Conservation (phyloP, 2,888 invertebrate genomes). For the Nephrocerus scutellatus region DNA sequence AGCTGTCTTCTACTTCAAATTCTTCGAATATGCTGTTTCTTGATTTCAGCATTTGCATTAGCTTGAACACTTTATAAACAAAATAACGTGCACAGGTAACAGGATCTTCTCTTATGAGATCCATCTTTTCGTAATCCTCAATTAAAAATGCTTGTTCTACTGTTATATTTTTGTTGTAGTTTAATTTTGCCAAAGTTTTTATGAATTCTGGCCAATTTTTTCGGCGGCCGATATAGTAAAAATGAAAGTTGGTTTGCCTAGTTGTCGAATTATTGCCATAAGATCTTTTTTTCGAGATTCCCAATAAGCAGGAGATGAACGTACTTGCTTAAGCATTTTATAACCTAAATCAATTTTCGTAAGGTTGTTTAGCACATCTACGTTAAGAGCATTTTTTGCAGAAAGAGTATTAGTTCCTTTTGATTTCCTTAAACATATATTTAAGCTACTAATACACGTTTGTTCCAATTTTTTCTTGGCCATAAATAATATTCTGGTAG, state of each 20-base stretch:
- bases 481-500: neutral
- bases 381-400: neutral
- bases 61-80: constrained; percentile 8
- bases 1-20: constrained; percentile 12
- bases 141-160: constrained; percentile 5
- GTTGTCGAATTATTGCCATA: neutral
- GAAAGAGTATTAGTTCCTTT: neutral
- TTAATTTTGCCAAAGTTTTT: constrained; percentile 1
- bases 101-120: constrained; percentile 13
- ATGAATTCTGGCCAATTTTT: neutral
- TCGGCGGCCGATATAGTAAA: too few relatives aligned
- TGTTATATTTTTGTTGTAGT: neutral
- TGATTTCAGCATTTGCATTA: neutral
- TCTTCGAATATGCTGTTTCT: constrained; percentile 6
- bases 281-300: neutral
- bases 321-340: neutral
- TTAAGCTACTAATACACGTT: neutral
- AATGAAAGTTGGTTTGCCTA: neutral
- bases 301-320: neutral
- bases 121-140: constrained; percentile 12
- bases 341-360: neutral
- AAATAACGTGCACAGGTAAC: constrained; percentile 10
- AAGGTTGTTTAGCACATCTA: neutral
- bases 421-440: neutral
- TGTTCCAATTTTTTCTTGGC: neutral